Base-by-base conservation (phyloP, 2,888 invertebrate species). In the Drosophila koepferae region DNA sequence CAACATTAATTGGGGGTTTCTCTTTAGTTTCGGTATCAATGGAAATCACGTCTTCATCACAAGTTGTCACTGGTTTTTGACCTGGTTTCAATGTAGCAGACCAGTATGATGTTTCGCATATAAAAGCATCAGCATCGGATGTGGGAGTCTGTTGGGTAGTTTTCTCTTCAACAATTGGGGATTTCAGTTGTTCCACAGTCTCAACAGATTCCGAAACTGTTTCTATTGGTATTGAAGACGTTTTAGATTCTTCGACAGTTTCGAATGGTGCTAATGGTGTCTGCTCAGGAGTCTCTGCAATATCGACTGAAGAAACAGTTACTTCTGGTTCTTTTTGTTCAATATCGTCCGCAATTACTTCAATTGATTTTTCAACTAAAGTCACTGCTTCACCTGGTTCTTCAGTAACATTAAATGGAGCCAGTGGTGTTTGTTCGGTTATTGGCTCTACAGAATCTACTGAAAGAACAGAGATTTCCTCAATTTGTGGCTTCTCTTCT, bases 31-130 rank as follows among this genome's bases (percentile, higher is more conserved):
- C 66, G 1, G 12, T 20, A 36, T 59, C 41, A 59, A 23, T 6
- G 9, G 66, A 54, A 38, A 78, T 68, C 38, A 49, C 53, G 0
- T 64, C 46, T 53, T 83, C 77, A 8, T 61, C 56, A 9, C 44
- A 43, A 12, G 64, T 20, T 46, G 80, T 49, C 10, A 71, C 31
- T 20, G 62, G 38, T 41, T 68, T 78, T 58, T 75, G 80, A 28
- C 76, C 71, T 0, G 85, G 82, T 53, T 90, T 91, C 0, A 91
- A 63, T 18, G 88, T 91, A 4, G 91, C 91, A 12, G 91, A 90
- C 91, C 91, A 91, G 51, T 89, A 91, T 0, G 91, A 91, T 20
- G 91, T 91, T 71, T 91, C 83, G 23, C 87, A 77, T 20, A 91
- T 72, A 54, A 89, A 91, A 23, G 80, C 36, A 65, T 80, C 80